phyloP scores from a whole-genome alignment of 2,113 vertebrate species.

The Guaruba guarouba region DNA sequence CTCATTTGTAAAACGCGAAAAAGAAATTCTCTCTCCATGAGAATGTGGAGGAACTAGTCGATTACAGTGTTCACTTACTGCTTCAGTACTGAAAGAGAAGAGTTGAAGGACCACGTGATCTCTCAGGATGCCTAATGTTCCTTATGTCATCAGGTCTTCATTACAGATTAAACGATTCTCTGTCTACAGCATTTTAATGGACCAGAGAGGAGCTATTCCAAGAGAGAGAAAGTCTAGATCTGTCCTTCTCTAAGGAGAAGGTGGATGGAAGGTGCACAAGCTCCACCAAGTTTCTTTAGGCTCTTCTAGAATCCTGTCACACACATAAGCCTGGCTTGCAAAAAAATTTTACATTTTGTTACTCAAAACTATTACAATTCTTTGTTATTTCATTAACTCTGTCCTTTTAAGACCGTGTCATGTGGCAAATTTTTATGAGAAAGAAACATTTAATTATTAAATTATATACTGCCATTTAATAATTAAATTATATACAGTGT shows the following conservation, averaged over 20 bases:
- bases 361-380: background rate
- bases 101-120: background rate
- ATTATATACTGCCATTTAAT: background rate
- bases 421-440: background rate
- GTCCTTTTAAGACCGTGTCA: background rate
- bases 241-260: background rate
- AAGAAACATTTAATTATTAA: background rate
- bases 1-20: background rate
- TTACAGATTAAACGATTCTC: background rate
- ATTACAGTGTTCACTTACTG: background rate
- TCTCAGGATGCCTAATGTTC: accelerated
- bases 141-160: background rate
- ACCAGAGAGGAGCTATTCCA: background rate
- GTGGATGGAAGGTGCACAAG: background rate
- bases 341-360: background rate
- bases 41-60: background rate
- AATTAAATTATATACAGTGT: background rate
- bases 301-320: background rate
- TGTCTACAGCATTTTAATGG: background rate
- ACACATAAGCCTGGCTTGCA: background rate
- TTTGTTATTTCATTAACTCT: background rate
- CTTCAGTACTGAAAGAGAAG: background rate
- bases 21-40: background rate
- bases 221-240: background rate
- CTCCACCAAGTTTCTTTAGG: background rate